Evolutionary conservation across 2,113 vertebrate genomes (phyloP).

Genomic region (Caloenas nicobarica): DNA sequence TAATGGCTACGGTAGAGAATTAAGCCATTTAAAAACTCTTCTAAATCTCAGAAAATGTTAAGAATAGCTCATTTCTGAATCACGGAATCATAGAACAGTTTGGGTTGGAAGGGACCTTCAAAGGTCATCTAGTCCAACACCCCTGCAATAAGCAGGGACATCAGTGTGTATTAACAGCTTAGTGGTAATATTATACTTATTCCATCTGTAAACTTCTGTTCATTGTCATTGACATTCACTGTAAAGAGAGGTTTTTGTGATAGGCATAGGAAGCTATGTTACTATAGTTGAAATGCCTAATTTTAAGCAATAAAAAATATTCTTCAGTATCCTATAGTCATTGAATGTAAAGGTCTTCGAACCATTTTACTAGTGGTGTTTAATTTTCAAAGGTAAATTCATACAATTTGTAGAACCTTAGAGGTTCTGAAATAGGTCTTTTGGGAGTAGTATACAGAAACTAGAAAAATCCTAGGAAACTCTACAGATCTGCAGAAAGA

Average conservation of each 20-base stretch:
- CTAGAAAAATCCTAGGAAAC: constrained; percentile 52
- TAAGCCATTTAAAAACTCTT: neutral
- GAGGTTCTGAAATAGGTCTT: neutral
- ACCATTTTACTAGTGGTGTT: constrained; percentile 7
- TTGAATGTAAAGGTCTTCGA: neutral
- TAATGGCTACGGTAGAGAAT: neutral
- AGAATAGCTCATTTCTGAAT: neutral
- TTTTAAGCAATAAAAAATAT: constrained; percentile 31
- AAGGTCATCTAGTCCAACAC: too few species aligned
- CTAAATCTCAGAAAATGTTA: neutral
- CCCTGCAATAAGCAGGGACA: too few species aligned
- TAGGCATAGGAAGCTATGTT: neutral
- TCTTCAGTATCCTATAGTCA: constrained; percentile 2
- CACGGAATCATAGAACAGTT: too few species aligned
- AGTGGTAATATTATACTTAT: neutral
- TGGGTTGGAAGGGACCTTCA: too few species aligned
- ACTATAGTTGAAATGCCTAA: neutral
- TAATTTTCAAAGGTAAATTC: constrained; percentile 46
- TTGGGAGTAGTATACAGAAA: neutral
- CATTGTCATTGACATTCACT: neutral
- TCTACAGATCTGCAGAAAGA: constrained; percentile 40
- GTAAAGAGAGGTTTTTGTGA: neutral
- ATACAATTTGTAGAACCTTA: neutral
- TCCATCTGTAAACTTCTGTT: neutral
- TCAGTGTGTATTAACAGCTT: neutral